Base-by-base conservation (phyloP, 2,113 vertebrate genomes). In the Myxocyprinus asiaticus region DNA sequence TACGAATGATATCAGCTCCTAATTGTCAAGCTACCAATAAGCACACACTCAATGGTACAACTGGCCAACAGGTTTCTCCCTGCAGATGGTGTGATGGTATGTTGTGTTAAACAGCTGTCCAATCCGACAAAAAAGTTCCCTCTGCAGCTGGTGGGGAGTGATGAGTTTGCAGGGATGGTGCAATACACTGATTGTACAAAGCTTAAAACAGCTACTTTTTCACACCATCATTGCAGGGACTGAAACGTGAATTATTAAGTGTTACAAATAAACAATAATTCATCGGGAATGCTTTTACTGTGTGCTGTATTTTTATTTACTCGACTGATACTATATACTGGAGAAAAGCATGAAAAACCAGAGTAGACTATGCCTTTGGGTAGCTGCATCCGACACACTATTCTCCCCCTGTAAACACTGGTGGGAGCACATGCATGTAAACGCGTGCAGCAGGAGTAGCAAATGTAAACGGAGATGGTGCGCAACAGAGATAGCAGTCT, bases 11-110 rank as follows among this genome's bases (percentile, higher is more conserved):
- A 50, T 76, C 73, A 8, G 66, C 76, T 76, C 76, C 74, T 71
- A 76, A 86, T 82, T 78, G 63, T 77, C 77, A 87, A 68, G 66
- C 76, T 72, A 79, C 78, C 64, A 77, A 84, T 87, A 85, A 33
- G 22, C 22, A 3, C 22, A 33, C 22, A 85, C 78, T 83, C 77
- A 50, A 82, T 61, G 74, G 69, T 80, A 76, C 83, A 84, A 48
- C 50, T 81, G 74, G 80, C 86, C 82, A 88, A 83, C 88, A 87
- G 64, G 87, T 89, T 77, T 75, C 73, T 81, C 53, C 55, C 72
- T 79, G 78, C 87, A 88, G 87, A 89, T 86, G 87, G 81, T 71
- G 55, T 10, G 64, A 82, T 78, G 82, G 58, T 81, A 79, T 83
- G 67, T 55, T 68, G 64, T 72, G 80, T 79, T 55, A 82, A 81